Evolutionary conservation across 2,113 vertebrate genomes (phyloP).

Genomic region (Mus musculus): DNA sequence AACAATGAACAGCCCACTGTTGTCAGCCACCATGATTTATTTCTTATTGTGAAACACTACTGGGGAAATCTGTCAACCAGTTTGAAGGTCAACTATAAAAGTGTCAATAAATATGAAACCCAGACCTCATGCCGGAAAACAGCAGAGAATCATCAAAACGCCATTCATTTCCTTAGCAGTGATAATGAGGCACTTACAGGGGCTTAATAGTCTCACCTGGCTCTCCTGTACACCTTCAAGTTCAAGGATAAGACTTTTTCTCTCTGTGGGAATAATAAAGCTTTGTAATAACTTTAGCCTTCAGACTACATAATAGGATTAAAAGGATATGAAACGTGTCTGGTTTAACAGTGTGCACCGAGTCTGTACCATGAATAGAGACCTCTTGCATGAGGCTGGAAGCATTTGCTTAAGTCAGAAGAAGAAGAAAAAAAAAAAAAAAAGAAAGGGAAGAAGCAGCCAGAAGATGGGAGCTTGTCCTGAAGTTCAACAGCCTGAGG

Average conservation of each 20-base stretch:
- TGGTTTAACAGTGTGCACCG: background rate
- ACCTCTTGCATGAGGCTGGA: background rate
- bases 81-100: slow-evolving; percentile 65
- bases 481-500: background rate
- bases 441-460: background rate
- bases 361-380: slow-evolving; percentile 16
- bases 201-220: slow-evolving; percentile 30
- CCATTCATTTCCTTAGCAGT: slow-evolving; percentile 41
- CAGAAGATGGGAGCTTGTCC: background rate
- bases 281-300: slow-evolving; percentile 54
- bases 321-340: slow-evolving; percentile 51
- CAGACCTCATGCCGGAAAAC: slow-evolving; percentile 26
- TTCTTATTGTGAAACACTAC: slow-evolving; percentile 59
- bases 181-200: slow-evolving; percentile 59
- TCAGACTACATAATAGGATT: slow-evolving; percentile 62
- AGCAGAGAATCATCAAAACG: slow-evolving; percentile 27
- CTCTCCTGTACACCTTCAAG: slow-evolving; percentile 49
- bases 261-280: slow-evolving; percentile 33
- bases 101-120: slow-evolving; percentile 54
- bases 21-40: background rate
- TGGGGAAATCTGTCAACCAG: slow-evolving; percentile 61
- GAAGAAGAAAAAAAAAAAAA: background rate
- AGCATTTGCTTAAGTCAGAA: slow-evolving; percentile 8
- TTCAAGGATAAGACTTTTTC: slow-evolving; percentile 52
- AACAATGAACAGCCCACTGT: background rate